Evolutionary conservation across 1,140 invertebrate species (phyloP).

Genomic region (Papilio aristodemus): DNA sequence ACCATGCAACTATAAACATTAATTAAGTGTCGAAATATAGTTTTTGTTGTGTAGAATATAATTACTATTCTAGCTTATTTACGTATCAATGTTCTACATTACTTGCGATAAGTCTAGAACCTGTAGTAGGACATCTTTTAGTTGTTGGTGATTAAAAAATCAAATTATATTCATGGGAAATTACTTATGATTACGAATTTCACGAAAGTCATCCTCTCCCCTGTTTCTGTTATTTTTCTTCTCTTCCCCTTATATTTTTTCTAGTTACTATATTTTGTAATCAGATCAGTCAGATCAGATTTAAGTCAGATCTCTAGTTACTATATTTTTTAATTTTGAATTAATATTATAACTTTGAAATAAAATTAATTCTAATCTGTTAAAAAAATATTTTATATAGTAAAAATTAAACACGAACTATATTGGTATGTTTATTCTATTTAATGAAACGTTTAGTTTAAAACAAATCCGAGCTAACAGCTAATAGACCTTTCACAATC

Average conservation of each 20-base stretch:
- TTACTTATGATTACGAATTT: no score
- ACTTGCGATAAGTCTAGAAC: background rate
- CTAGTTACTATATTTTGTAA: no score
- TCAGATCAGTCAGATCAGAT: no score
- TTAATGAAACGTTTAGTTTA: slow-evolving; percentile 7
- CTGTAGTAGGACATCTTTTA: background rate
- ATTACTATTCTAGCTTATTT: background rate
- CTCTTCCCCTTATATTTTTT: no score
- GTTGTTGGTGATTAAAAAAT: no score
- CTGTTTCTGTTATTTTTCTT: no score
- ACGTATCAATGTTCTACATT: background rate
- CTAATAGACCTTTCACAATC: slow-evolving; percentile 52
- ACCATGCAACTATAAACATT: slow-evolving; percentile 34
- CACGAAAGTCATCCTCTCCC: no score
- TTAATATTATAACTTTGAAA: no score
- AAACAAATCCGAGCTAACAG: slow-evolving; percentile 19
- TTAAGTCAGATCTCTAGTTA: no score
- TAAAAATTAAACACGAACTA: background rate
- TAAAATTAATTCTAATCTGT: no score
- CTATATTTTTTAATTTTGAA: no score
- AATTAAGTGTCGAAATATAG: slow-evolving; percentile 52
- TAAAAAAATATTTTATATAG: background rate
- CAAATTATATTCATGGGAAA: no score
- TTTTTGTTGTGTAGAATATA: slow-evolving; percentile 46
- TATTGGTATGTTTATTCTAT: background rate